Evolutionary conservation across 2,888 invertebrate species (phyloP).

Genomic region (Cotesia congregata): DNA sequence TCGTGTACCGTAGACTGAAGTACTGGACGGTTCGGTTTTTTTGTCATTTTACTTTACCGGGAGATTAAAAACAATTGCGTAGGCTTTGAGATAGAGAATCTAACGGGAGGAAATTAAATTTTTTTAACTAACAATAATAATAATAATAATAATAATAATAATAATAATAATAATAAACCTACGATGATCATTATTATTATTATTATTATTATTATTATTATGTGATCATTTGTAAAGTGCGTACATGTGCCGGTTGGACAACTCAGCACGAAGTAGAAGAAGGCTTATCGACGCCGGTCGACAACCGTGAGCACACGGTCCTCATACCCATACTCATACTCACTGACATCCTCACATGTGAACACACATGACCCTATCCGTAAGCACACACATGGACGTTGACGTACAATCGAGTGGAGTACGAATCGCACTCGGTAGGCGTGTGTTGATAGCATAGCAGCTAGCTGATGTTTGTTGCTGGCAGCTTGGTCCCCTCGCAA

Average conservation of each 20-base stretch:
- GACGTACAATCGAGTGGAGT: constrained; percentile 42
- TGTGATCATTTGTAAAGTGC: background rate
- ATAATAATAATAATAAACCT: too few relatives aligned
- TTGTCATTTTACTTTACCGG: background rate
- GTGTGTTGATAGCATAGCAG: constrained; percentile 63
- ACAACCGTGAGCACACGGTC: constrained; percentile 43
- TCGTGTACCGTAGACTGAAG: background rate
- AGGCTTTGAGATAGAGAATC: constrained; percentile 3
- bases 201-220: too few relatives aligned
- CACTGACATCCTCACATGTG: constrained; percentile 37
- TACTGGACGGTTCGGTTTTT: background rate
- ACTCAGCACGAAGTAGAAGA: constrained; percentile 35
- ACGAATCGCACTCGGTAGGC: constrained; percentile 57
- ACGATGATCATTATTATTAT: too few relatives aligned
- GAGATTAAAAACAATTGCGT: constrained; percentile 7
- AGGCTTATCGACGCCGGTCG: constrained; percentile 50
- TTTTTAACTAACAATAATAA: background rate
- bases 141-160: background rate
- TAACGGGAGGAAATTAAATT: constrained; percentile 17
- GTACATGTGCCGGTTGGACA: constrained; percentile 12
- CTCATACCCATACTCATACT: constrained; percentile 44
- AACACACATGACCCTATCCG: constrained; percentile 11
- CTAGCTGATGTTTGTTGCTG: constrained; percentile 58
- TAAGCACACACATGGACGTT: constrained; percentile 17
- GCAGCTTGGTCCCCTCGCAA: constrained; percentile 45